phyloP scores from a whole-genome alignment of 1,140 invertebrate genomes.

The Hyles euphorbiae region DNA sequence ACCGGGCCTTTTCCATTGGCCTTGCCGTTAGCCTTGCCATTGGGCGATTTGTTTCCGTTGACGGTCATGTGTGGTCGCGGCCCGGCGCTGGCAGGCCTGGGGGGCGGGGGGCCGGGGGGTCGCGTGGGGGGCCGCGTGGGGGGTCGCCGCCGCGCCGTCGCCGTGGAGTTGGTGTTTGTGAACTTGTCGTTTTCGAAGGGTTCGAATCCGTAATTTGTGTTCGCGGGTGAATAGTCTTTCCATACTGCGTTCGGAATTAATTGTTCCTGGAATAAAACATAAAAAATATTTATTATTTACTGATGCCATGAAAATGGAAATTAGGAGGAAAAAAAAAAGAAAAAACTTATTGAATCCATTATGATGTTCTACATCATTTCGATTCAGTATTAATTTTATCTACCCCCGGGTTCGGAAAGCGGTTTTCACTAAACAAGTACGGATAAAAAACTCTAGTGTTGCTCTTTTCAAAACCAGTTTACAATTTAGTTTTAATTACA shows the following conservation, averaged over 20 bases:
- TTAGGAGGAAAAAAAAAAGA: too few relatives aligned
- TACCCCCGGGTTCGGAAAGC: too few relatives aligned
- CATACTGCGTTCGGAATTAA: conserved; percentile 88
- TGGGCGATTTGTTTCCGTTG: conserved; percentile 16
- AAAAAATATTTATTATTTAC: neutral
- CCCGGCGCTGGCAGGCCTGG: conserved; percentile 41
- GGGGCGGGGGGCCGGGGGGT: conserved; percentile 60
- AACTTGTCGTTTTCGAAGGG: conserved; percentile 85
- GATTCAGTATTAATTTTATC: too few relatives aligned
- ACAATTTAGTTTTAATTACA: too few relatives aligned
- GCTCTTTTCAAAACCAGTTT: too few relatives aligned
- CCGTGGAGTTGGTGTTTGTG: conserved; percentile 59
- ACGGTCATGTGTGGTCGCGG: neutral
- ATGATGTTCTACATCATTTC: too few relatives aligned
- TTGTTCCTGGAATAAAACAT: conserved; percentile 79
- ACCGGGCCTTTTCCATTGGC: conserved; percentile 33
- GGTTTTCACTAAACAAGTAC: too few relatives aligned
- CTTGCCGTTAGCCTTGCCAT: neutral
- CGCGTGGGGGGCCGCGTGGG: conserved; percentile 21
- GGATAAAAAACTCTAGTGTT: too few relatives aligned
- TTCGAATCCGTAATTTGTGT: conserved; percentile 92
- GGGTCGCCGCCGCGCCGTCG: conserved; percentile 19
- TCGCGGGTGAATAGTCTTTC: conserved; percentile 89
- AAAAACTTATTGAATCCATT: too few relatives aligned
- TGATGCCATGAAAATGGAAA: neutral